These are phyloP conservation scores for Lochmaea capreae DNA, from an alignment of 2,888 invertebrate species.

Conservation along the genomic window DNA sequence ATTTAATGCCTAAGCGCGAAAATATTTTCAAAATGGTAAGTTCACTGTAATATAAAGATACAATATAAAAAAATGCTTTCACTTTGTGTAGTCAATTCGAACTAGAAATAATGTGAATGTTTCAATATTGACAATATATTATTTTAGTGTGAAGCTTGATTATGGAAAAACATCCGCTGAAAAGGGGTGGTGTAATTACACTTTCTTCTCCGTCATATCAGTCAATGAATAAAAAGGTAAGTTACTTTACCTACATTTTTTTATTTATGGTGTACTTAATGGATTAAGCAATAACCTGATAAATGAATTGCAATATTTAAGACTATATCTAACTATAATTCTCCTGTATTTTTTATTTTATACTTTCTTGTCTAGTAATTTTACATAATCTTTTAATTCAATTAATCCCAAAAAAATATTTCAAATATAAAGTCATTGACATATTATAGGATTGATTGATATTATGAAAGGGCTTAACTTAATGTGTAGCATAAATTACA, in stretches of 20 bases:
- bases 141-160: slow-evolving; percentile 58
- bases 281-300: slow-evolving; percentile 6
- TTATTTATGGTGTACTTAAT: slow-evolving; percentile 12
- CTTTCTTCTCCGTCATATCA: slow-evolving; percentile 72
- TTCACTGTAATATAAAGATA: background rate
- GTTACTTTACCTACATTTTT: slow-evolving; percentile 40
- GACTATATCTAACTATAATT: no score
- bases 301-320: background rate
- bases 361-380: no score
- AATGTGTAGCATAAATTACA: no score
- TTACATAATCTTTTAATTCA: no score
- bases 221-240: slow-evolving; percentile 73
- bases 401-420: no score
- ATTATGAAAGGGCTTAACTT: no score
- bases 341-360: no score
- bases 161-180: slow-evolving; percentile 81
- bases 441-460: no score
- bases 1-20: background rate
- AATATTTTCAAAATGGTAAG: slow-evolving; percentile 25
- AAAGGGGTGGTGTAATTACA: slow-evolving; percentile 68
- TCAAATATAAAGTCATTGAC: no score
- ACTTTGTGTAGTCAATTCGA: slow-evolving; percentile 21
- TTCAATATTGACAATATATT: slow-evolving; percentile 27
- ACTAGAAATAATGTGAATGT: slow-evolving; percentile 5
- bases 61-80: slow-evolving; percentile 15